phyloP scores from a whole-genome alignment of 2,888 invertebrate genomes.

The Tenthredo scrophulariae region DNA sequence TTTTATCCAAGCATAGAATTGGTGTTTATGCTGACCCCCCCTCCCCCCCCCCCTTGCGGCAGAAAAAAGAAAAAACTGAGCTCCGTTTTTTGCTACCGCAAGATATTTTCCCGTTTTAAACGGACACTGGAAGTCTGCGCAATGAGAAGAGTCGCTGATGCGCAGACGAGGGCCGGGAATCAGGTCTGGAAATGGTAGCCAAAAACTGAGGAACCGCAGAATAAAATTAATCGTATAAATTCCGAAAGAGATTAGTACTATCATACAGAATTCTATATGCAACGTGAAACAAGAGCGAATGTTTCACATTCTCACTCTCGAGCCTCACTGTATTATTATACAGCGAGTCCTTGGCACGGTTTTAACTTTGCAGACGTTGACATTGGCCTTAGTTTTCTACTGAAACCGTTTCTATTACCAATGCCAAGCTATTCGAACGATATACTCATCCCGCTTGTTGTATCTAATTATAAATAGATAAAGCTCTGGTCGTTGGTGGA shows the following conservation, averaged over 20 bases:
- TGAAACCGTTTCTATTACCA: not conserved
- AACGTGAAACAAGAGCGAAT: not conserved
- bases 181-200: slow-evolving; percentile 80
- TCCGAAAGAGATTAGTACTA: not conserved
- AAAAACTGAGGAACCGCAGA: slow-evolving; percentile 62
- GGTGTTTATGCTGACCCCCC: slow-evolving; percentile 19
- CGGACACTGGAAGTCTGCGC: slow-evolving; percentile 80
- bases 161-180: slow-evolving; percentile 80
- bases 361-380: not conserved
- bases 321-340: not conserved
- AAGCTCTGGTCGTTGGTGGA: not conserved
- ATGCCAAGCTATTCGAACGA: not conserved
- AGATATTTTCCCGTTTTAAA: slow-evolving; percentile 82
- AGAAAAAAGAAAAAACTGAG: slow-evolving; percentile 78
- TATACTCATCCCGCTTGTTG: not conserved
- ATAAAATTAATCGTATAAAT: not conserved
- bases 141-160: slow-evolving; percentile 80
- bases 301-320: not conserved
- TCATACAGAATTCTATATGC: not conserved
- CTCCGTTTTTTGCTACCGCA: slow-evolving; percentile 79
- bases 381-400: slow-evolving; percentile 6
- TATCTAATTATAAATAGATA: not conserved
- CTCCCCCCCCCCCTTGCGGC: slow-evolving; percentile 58
- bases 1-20: not conserved
- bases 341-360: not conserved